phyloP scores from a whole-genome alignment of 2,888 invertebrate genomes.

The Diabrotica balteata region DNA sequence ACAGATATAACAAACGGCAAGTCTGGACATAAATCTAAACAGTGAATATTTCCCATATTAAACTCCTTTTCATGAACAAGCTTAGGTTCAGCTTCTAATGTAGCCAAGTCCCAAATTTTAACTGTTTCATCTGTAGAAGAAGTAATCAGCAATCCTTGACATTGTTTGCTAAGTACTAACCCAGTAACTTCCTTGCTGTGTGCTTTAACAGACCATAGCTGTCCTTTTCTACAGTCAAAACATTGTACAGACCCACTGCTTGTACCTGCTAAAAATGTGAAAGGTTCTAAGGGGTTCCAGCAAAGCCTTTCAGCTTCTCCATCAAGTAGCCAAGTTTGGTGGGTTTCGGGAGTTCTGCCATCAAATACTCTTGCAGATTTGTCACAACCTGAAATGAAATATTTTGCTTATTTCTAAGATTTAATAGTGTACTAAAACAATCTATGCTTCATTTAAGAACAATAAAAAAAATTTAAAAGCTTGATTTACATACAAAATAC shows the following conservation, averaged over 20 bases:
- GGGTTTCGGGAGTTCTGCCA: conserved; percentile 70
- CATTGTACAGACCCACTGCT: conserved; percentile 73
- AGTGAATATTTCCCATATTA: conserved; percentile 76
- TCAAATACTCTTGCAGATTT: conserved; percentile 81
- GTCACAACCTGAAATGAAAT: conserved; percentile 69
- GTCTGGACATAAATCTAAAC: conserved; percentile 80
- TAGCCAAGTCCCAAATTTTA: conserved; percentile 81
- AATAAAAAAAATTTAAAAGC: too few species aligned
- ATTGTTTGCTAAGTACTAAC: conserved; percentile 73
- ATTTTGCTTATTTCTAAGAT: too few species aligned
- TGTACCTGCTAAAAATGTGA: conserved; percentile 76
- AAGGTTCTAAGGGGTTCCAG: conserved; percentile 84
- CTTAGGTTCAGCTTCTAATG: conserved; percentile 52
- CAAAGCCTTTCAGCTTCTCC: conserved; percentile 86
- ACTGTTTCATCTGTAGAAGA: conserved; percentile 81
- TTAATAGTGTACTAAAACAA: too few species aligned
- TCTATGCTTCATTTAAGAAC: too few species aligned
- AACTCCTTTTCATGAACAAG: conserved; percentile 64
- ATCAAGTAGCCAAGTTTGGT: conserved; percentile 74
- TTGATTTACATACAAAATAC: too few species aligned
- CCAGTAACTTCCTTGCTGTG: conserved; percentile 89
- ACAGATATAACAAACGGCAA: conserved; percentile 80
- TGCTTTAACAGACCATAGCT: conserved; percentile 61
- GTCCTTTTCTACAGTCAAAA: conserved; percentile 73
- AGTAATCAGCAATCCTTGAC: conserved; percentile 80